Conservation (phyloP, 2,113 vertebrate genomes). For the Coptodon bakossiorum region DNA sequence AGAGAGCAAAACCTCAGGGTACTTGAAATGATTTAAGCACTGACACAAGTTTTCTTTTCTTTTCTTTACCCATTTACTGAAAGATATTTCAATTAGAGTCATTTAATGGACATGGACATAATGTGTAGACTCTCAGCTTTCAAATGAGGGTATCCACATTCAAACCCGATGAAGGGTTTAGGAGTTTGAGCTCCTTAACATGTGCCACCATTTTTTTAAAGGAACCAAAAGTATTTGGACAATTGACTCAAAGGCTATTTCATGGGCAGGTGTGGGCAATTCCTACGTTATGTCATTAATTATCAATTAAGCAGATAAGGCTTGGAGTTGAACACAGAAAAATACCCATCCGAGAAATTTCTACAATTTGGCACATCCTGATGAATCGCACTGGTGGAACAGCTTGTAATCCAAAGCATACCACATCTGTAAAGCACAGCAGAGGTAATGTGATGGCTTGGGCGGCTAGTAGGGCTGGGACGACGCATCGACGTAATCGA, state of each 20-base stretch:
- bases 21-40: background rate
- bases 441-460: background rate
- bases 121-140: background rate
- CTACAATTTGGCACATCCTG: background rate
- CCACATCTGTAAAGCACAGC: background rate
- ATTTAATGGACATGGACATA: background rate
- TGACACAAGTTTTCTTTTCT: background rate
- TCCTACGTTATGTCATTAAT: background rate
- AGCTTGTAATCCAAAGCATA: background rate
- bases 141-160: background rate
- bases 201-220: background rate
- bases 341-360: background rate
- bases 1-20: background rate
- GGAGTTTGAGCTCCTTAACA: background rate
- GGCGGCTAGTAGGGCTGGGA: background rate
- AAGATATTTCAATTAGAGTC: background rate
- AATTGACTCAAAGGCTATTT: background rate
- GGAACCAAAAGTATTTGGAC: background rate
- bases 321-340: background rate
- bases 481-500: too few relatives aligned
- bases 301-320: background rate
- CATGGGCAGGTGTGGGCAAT: background rate
- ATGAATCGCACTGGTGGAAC: background rate
- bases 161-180: background rate
- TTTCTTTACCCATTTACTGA: background rate